Evolutionary conservation across 1,140 invertebrate genomes (phyloP), one percentile per base, ranked within the genome.

Genomic region (Drosophila serrata): DNA sequence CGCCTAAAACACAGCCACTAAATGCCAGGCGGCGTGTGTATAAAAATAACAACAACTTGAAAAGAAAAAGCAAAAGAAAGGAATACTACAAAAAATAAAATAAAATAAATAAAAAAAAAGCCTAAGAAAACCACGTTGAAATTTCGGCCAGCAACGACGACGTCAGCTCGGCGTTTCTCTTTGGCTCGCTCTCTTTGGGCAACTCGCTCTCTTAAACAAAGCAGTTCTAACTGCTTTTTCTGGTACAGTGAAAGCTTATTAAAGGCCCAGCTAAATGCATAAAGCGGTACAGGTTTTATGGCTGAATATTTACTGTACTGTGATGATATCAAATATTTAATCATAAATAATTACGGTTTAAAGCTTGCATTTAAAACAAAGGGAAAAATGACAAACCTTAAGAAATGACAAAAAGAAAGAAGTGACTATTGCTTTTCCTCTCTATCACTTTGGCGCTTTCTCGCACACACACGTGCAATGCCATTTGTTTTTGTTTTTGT

Each of bases 101-200:
- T n/a, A n/a, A n/a, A n/a, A n/a, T n/a, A n/a, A n/a, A n/a, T n/a
- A 49, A 59, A 63, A 72, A 68, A 24, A 64, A 61, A 55, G 61
- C 37, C 58, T 37, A 57, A 65, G 77, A 69, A 82, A 86, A 86
- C 75, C 82, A 86, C 82, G 82, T 88, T 86, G 74, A 86, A 82
- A 73, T 76, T 76, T 69, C 53, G 39, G 60, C 63, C 75, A 61
- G 59, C 61, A 4, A 4, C 24, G 55, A 65, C 59, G 48, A 49
- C 48, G 48, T 49, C 48, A 49, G 48, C 27, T n/a, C 19, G 37
- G 42, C 17, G 31, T 35, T 51, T 61, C 68, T 60, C 65, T 64
- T 42, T 51, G 37, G 48, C n/a, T 2, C 24, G 11, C 46, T 63
- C 58, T 73, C 29, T 65, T 53, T 17, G 33, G 12, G 29, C 35